phyloP scores from a whole-genome alignment of 2,888 invertebrate genomes.

The Elaeidobius kamerunicus region DNA sequence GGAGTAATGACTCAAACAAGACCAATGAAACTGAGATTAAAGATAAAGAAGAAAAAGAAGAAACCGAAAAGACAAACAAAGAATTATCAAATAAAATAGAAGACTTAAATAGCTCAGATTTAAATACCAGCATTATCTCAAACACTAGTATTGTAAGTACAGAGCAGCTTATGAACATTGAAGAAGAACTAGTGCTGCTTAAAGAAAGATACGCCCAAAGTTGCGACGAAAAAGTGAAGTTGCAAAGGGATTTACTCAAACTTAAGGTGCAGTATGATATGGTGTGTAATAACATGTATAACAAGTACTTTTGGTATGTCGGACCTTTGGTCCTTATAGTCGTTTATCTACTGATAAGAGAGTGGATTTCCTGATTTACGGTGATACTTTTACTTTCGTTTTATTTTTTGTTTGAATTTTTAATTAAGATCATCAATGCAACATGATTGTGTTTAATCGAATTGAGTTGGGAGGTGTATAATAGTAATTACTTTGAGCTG shows the following conservation, averaged over 20 bases:
- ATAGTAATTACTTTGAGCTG: too few species aligned
- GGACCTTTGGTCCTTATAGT: constrained; percentile 58
- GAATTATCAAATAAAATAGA: constrained; percentile 5
- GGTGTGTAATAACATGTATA: constrained; percentile 58
- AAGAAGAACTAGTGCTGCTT: constrained; percentile 70
- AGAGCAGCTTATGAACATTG: constrained; percentile 61
- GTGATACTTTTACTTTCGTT: constrained; percentile 51
- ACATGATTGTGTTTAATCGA: too few species aligned
- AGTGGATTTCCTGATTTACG: constrained; percentile 61
- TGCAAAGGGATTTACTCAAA: constrained; percentile 58
- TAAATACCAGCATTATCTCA: too few species aligned
- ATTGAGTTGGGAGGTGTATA: too few species aligned
- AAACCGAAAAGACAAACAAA: not conserved
- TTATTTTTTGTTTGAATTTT: constrained; percentile 47
- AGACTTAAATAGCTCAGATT: not conserved
- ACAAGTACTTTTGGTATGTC: constrained; percentile 58
- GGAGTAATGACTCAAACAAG: constrained; percentile 35
- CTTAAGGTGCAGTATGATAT: constrained; percentile 60
- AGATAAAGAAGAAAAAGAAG: not conserved
- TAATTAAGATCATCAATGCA: constrained; percentile 46
- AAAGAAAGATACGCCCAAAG: constrained; percentile 70
- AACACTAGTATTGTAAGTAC: constrained; percentile 32
- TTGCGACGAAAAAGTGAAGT: constrained; percentile 59
- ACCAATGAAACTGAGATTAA: constrained; percentile 5
- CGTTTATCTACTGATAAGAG: constrained; percentile 60